Evolutionary conservation across 2,888 invertebrate species (phyloP), one percentile per base, ranked within the genome.

Genomic region (Muscina levida): DNA sequence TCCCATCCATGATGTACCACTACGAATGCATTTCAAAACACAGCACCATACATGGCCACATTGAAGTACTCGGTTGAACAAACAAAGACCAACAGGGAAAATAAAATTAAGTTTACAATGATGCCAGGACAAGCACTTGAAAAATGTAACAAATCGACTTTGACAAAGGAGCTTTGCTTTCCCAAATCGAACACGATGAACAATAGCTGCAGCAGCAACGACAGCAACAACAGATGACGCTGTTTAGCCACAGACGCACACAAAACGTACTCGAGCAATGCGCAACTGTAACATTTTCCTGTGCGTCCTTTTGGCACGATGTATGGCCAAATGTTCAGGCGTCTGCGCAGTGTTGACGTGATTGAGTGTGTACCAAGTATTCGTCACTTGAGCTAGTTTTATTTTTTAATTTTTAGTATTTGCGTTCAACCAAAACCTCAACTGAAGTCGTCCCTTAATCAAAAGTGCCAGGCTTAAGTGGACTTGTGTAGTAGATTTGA

Each of bases 111-210:
- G 82, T 79, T 66, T 66, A 85, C 85, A 85, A 85, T 83, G 82
- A 72, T 51, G 68, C 72, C 82, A 81, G 82, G 65, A 78, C 70
- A 82, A 80, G 84, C 83, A 83, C 84, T 84, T 77, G 73, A 82
- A 76, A 76, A 84, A 85, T 88, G 88, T 88, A 87, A 88, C 88
- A 88, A 88, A 87, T 88, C 88, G 88, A 88, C 88, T 88, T 86
- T 85, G 85, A 86, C 87, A 87, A 88, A 87, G 84, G 13, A 46
- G 73, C 31, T 59, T 67, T 74, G 74, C 19, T 39, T 57, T 19
- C 13, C 8, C n/a, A 72, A 65, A 51, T 53, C 53, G 24, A 24
- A 42, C 37, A 37, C 4, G n/a, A n/a, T n/a, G 31, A 57, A 17
- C 15, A 37, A 13, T n/a, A 13, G 15, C 48, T 57, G 48, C 53